phyloP scores from a whole-genome alignment of 2,113 vertebrate genomes.

The Coptodon bakossiorum region DNA sequence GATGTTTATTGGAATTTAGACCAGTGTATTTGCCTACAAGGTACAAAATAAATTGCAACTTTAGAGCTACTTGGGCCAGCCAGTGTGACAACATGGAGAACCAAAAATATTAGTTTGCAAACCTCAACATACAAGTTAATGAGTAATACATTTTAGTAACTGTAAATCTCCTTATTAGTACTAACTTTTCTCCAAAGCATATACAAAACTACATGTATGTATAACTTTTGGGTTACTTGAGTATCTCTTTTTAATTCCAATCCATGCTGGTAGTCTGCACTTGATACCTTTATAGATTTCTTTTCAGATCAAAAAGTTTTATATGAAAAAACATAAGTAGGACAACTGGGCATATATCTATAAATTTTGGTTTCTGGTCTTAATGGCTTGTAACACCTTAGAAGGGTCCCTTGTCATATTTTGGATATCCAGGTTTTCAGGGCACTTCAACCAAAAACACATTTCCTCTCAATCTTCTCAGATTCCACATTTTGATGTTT shows the following conservation, averaged over 20 bases:
- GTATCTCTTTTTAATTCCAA: not conserved
- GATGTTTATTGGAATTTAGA: slow-evolving; percentile 48
- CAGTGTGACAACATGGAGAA: not conserved
- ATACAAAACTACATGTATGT: not conserved
- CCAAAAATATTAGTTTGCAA: not conserved
- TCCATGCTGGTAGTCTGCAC: not conserved
- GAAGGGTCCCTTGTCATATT: not conserved
- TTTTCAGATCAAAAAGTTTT: not conserved
- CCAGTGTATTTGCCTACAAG: slow-evolving; percentile 25
- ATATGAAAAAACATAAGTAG: not conserved
- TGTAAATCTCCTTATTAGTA: not conserved
- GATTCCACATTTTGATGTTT: not conserved
- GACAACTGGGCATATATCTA: not conserved
- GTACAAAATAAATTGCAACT: slow-evolving; percentile 30
- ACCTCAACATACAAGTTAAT: not conserved
- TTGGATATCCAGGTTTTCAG: not conserved
- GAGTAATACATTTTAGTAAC: not conserved
- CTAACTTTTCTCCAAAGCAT: not conserved
- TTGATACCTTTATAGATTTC: not conserved
- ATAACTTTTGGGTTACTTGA: not conserved
- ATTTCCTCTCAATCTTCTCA: not conserved
- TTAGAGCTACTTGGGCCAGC: slow-evolving; percentile 1
- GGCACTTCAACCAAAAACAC: not conserved
- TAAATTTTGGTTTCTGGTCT: not conserved
- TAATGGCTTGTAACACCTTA: not conserved